phyloP scores from a whole-genome alignment of 2,797 vertebrate species.

The Liparis tanakae region DNA sequence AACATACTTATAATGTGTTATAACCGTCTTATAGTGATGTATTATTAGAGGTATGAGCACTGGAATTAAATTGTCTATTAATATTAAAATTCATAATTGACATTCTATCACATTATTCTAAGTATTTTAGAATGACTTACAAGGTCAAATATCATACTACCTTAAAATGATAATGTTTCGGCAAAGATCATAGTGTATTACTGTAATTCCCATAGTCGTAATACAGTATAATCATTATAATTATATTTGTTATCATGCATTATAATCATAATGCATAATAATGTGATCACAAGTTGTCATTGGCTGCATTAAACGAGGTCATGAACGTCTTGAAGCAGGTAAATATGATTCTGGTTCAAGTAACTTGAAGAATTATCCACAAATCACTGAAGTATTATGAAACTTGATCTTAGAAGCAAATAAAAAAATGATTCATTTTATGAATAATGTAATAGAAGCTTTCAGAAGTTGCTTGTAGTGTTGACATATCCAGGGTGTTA shows the following conservation, averaged over 20 bases:
- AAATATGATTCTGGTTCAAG: background rate
- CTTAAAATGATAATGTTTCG: too few relatives aligned
- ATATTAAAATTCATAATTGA: background rate
- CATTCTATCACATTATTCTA: background rate
- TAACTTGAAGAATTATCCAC: background rate
- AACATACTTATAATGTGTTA: background rate
- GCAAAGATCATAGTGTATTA: too few relatives aligned
- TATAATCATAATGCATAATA: too few relatives aligned
- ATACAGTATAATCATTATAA: too few relatives aligned
- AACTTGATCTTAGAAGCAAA: background rate
- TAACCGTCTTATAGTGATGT: background rate
- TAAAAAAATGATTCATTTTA: background rate
- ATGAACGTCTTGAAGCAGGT: background rate
- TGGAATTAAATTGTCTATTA: background rate
- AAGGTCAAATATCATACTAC: background rate
- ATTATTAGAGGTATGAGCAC: too few relatives aligned
- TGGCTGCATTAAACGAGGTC: background rate
- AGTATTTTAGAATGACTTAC: constrained; percentile 1
- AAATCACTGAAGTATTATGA: background rate
- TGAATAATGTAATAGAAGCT: background rate
- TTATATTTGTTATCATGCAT: too few relatives aligned
- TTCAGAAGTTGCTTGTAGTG: background rate
- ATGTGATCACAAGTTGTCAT: background rate
- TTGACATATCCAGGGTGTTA: background rate
- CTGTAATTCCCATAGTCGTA: too few relatives aligned